Conservation (phyloP, 2,113 vertebrate genomes). For the Charadrius vociferus region DNA sequence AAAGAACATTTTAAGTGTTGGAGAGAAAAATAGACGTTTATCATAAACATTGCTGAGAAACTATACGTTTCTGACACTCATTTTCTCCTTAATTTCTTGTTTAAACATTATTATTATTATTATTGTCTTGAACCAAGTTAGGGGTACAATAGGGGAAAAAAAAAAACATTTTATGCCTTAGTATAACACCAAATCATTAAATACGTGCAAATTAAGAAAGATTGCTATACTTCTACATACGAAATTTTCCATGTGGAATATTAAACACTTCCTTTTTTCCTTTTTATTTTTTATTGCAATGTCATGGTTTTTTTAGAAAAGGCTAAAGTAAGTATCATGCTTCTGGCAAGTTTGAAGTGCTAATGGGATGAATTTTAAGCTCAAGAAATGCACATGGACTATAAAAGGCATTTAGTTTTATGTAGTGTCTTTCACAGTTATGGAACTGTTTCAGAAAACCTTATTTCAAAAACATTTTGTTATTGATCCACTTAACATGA, state of each 20-base stretch:
- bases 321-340: neutral
- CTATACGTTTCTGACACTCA: neutral
- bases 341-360: neutral
- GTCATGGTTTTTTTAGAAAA: neutral
- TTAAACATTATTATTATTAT: neutral
- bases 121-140: neutral
- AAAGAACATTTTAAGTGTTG: neutral
- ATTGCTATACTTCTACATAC: neutral
- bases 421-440: neutral
- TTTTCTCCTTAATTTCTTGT: neutral
- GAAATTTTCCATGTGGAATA: neutral
- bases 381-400: accelerated
- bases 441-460: neutral
- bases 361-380: neutral
- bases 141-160: accelerated
- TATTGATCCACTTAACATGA: neutral
- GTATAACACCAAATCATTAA: neutral
- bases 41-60: neutral
- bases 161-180: neutral
- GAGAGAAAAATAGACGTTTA: neutral
- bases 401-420: neutral
- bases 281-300: neutral
- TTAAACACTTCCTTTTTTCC: neutral
- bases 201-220: neutral
- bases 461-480: neutral